A percentile compares a stretch with the other conserved stretches of the same genome.
phyloP scores from a whole-genome alignment of 2,888 invertebrate species.

The Synergus laeviventris region DNA sequence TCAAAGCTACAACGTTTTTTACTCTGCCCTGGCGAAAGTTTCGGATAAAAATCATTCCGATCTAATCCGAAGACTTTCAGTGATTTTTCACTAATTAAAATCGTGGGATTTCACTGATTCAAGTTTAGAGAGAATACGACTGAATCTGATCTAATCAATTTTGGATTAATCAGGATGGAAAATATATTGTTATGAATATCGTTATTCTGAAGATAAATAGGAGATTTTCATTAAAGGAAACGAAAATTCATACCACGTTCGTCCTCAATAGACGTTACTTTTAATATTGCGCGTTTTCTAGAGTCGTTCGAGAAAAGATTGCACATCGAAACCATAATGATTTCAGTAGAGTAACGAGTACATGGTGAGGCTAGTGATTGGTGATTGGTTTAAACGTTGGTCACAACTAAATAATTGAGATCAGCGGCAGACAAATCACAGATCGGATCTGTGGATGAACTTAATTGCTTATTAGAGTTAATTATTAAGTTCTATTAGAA shows the following conservation, averaged over 20 bases:
- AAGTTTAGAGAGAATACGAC: too few relatives aligned
- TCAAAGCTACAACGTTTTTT: too few relatives aligned
- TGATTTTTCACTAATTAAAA: too few relatives aligned
- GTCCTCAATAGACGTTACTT: constrained; percentile 27
- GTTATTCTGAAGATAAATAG: not conserved
- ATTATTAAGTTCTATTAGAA: constrained; percentile 26
- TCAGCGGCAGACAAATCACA: constrained; percentile 46
- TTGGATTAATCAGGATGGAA: too few relatives aligned
- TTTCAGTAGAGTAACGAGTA: constrained; percentile 23
- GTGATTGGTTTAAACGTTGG: constrained; percentile 49
- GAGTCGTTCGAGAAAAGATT: constrained; percentile 21
- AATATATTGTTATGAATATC: too few relatives aligned
- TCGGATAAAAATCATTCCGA: too few relatives aligned
- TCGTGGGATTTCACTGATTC: too few relatives aligned
- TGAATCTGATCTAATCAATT: too few relatives aligned
- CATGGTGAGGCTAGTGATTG: constrained; percentile 31
- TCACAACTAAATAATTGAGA: constrained; percentile 51
- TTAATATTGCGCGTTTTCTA: constrained; percentile 15
- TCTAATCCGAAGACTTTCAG: too few relatives aligned
- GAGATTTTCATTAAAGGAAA: constrained; percentile 15
- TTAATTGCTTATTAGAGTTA: constrained; percentile 44
- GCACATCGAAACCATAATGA: constrained; percentile 33
- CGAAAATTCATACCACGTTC: constrained; percentile 25
- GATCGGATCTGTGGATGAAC: constrained; percentile 42
- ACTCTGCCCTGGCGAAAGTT: too few relatives aligned